phyloP scores from a whole-genome alignment of 2,113 vertebrate species.

The Corapipo altera region DNA sequence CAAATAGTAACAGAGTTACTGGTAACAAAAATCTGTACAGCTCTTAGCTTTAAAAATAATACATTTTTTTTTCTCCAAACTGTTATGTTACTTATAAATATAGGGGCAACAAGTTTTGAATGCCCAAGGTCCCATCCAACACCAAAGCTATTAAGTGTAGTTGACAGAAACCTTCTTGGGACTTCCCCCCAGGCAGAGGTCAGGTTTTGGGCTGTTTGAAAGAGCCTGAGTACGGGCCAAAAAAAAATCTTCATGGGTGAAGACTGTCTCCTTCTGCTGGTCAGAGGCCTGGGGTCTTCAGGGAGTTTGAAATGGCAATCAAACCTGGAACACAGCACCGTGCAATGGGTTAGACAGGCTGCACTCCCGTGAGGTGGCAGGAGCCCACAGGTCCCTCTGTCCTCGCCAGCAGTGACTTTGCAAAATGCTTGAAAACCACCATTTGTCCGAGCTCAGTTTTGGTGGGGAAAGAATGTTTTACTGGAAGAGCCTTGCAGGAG shows the following conservation, averaged over 20 bases:
- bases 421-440: neutral
- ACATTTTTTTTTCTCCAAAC: neutral
- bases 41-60: constrained; percentile 58
- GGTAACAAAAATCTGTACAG: constrained; percentile 74
- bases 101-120: neutral
- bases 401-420: neutral
- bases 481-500: neutral
- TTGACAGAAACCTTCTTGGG: neutral
- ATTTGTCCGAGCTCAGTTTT: neutral
- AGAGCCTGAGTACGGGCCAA: neutral
- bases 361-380: accelerated
- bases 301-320: constrained; percentile 43
- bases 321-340: constrained; percentile 67
- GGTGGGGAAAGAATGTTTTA: neutral
- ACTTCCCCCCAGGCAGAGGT: neutral
- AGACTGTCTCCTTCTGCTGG: constrained; percentile 27
- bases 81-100: constrained; percentile 39
- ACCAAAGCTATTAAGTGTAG: neutral
- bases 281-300: constrained; percentile 54
- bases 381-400: neutral
- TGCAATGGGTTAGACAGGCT: constrained; percentile 5
- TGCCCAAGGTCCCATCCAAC: constrained; percentile 39
- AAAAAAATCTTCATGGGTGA: neutral
- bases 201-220: neutral
- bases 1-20: constrained; percentile 63